Base-by-base conservation (phyloP, 2,113 vertebrate genomes). In the Brachirus orientalis region DNA sequence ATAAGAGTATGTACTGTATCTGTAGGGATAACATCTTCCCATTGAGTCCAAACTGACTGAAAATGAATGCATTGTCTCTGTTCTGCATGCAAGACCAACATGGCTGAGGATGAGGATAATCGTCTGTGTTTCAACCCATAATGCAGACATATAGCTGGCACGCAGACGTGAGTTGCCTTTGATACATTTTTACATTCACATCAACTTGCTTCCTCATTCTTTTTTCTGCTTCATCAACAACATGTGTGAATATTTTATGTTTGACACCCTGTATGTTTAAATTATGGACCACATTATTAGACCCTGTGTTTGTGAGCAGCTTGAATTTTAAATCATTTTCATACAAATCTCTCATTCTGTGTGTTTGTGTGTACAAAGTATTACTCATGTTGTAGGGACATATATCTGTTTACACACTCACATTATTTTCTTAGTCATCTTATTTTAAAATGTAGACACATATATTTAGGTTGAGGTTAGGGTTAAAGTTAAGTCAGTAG, bases 221-320 rank as follows among this genome's bases (percentile, higher is more conserved):
- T 70, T 65, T 77, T 59, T 72, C 73, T 62, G 63, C 72, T 57
- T 86, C 75, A 77, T 83, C 60, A 51, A 80, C 73, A 79, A 71
- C 67, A 68, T 33, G 33, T 75, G 67, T 75, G 69, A 78, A 78
- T 69, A 69, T 80, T 82, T 87, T 69, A 80, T 80, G 62, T 74
- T 63, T 20, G 13, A 55, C 43, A 0, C 22, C 56, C 47, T 43
- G 4, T 56, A 63, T 62, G 60, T 69, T 71, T 1, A 68, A 63
- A 64, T 86, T 71, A 87, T 82, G 67, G 48, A 71, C 61, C 67
- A 40, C 33, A 46, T 83, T 80, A 78, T 85, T 72, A 52, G 66
- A 66, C 20, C 52, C 20, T 62, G 55, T 71, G 80, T 40, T 8
- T 7, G 59, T 3, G 48, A 63, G 54, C 9, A 56, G 1, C 37